A percentile compares a stretch with the other conserved stretches of the same genome.
Conservation (phyloP, 1,140 invertebrate genomes). For the Formica selysi region DNA sequence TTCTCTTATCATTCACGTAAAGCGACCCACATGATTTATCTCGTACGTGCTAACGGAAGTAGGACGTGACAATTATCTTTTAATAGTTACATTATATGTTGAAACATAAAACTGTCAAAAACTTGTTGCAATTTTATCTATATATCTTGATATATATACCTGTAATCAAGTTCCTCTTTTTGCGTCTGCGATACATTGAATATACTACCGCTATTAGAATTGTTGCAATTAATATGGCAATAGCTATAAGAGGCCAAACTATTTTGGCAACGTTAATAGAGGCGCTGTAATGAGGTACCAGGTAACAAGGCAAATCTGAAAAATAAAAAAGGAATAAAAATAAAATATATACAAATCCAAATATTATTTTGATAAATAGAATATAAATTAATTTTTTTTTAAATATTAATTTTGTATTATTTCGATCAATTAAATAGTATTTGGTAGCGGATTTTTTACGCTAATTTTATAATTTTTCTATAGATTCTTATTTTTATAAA, state of each 20-base stretch:
- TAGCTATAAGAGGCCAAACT: not conserved
- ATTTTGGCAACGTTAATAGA: not conserved
- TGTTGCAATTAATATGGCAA: not conserved
- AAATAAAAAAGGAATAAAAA: not conserved
- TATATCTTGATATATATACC: conserved; percentile 33
- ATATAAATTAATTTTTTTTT: not conserved
- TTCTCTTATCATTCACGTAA: conserved; percentile 12
- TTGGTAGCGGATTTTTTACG: not conserved
- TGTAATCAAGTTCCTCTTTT: not conserved
- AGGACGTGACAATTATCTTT: not conserved
- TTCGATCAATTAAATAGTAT: not conserved
- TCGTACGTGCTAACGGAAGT: not conserved
- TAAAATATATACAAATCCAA: not conserved
- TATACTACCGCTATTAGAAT: not conserved
- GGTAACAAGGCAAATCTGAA: conserved; percentile 61
- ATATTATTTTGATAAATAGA: not conserved
- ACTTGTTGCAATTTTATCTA: too few species aligned
- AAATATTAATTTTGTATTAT: not conserved
- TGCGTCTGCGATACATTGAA: conserved; percentile 25
- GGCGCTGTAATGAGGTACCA: not conserved
- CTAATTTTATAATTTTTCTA: not conserved
- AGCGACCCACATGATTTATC: not conserved
- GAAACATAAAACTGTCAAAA: not conserved
- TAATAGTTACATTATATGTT: not conserved
- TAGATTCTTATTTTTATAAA: not conserved